These are phyloP conservation scores for Agonopterix heracliana DNA, from an alignment of 2,888 invertebrate genomes.

Conservation along the genomic window DNA sequence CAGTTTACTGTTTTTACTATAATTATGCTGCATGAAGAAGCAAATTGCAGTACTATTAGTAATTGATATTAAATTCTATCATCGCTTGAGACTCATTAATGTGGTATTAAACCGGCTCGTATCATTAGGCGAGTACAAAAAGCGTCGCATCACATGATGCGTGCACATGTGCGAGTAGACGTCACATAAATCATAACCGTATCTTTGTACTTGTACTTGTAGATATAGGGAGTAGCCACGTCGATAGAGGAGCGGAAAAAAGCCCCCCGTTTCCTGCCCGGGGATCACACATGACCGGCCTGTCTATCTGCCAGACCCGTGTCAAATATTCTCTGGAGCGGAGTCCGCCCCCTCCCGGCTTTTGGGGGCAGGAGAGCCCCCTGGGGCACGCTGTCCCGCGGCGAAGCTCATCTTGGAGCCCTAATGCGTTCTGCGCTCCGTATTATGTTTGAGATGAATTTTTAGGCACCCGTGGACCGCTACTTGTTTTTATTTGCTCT, in stretches of 20 bases:
- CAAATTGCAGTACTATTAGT: constrained; percentile 32
- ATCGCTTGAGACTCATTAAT: constrained; percentile 45
- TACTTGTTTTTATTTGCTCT: constrained; percentile 27
- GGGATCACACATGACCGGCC: constrained; percentile 76
- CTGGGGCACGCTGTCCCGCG: constrained; percentile 72
- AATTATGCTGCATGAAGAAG: constrained; percentile 25
- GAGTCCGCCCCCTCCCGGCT: constrained; percentile 62
- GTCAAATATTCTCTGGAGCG: constrained; percentile 77
- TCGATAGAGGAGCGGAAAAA: constrained; percentile 71
- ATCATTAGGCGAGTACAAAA: constrained; percentile 57
- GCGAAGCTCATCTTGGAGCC: constrained; percentile 74
- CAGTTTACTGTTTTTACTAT: constrained; percentile 14
- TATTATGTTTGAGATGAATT: constrained; percentile 66
- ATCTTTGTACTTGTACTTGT: constrained; percentile 59
- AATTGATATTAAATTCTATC: constrained; percentile 35
- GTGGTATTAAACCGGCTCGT: constrained; percentile 36
- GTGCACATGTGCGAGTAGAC: constrained; percentile 65
- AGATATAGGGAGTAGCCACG: constrained; percentile 52
- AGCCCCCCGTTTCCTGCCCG: constrained; percentile 69
- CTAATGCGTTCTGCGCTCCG: constrained; percentile 68
- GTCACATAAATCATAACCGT: constrained; percentile 70
- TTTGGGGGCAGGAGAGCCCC: constrained; percentile 56
- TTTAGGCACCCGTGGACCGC: constrained; percentile 46
- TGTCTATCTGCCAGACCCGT: constrained; percentile 77
- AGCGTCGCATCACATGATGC: constrained; percentile 49